These are phyloP conservation scores for Mayetiola destructor DNA, from an alignment of 2,888 invertebrate genomes.

Conservation along the genomic window DNA sequence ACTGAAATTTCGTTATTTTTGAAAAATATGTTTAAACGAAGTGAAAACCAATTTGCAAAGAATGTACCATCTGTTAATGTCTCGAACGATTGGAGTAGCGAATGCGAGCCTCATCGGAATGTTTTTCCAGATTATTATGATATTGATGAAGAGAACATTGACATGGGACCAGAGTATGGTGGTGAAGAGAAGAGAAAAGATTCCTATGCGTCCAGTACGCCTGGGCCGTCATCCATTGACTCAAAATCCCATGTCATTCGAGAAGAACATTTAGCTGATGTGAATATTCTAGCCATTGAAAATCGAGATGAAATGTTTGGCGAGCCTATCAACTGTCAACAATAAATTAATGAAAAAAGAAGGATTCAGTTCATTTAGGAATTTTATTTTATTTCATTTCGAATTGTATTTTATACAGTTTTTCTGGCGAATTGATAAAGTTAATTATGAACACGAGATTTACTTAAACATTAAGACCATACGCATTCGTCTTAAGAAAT, in stretches of 20 bases:
- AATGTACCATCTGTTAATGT: not conserved
- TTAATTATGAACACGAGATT: too few species aligned
- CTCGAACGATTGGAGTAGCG: not conserved
- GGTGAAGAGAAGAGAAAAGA: not conserved
- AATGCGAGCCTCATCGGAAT: not conserved
- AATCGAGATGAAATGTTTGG: too few species aligned
- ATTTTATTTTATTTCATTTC: too few species aligned
- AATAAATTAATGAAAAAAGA: too few species aligned
- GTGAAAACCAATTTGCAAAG: not conserved
- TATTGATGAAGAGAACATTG: not conserved
- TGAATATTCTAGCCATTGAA: not conserved
- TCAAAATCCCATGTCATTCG: not conserved
- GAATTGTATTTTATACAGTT: too few species aligned
- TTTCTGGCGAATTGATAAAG: too few species aligned
- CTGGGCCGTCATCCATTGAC: not conserved
- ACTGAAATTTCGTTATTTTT: not conserved
- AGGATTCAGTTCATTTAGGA: too few species aligned
- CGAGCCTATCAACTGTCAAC: too few species aligned
- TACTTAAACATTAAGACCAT: too few species aligned
- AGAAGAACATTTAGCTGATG: not conserved
- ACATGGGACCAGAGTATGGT: not conserved
- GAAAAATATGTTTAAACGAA: not conserved
- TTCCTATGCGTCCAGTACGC: not conserved
- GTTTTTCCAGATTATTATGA: not conserved
- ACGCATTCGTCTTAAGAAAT: too few species aligned